Conservation (phyloP, 2,888 invertebrate species). For the Orthosia gracilis region DNA sequence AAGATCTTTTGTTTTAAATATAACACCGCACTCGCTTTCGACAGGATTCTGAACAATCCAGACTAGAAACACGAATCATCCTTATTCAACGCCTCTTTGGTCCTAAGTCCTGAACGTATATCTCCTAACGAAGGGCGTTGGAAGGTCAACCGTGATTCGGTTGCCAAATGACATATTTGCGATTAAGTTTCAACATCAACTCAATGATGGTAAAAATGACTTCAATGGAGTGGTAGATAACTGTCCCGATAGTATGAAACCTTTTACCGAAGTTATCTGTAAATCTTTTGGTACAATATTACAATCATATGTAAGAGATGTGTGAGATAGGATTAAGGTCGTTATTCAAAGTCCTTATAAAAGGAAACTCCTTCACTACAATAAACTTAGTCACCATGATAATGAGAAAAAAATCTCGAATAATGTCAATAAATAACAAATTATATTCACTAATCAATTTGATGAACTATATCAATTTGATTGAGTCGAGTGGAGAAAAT, state of each 20-base stretch:
- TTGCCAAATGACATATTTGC: constrained; percentile 9
- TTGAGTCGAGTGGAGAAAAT: too few relatives aligned
- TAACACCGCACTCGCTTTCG: not conserved
- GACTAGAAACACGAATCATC: not conserved
- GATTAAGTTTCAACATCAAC: constrained; percentile 1
- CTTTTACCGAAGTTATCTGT: not conserved
- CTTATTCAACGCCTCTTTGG: constrained; percentile 20
- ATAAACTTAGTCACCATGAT: too few relatives aligned
- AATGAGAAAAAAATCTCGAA: too few relatives aligned
- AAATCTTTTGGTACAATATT: not conserved
- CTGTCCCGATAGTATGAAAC: not conserved
- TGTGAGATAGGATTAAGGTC: not conserved
- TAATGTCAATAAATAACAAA: too few relatives aligned
- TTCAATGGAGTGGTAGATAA: not conserved
- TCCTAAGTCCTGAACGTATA: constrained; percentile 1
- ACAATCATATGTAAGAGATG: not conserved
- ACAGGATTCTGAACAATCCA: not conserved
- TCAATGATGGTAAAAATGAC: not conserved
- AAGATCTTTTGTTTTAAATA: not conserved
- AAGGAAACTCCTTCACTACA: too few relatives aligned
- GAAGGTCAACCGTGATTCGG: constrained; percentile 42
- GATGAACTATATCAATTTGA: too few relatives aligned
- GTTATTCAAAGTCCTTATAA: too few relatives aligned
- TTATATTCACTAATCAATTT: too few relatives aligned
- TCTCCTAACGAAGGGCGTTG: constrained; percentile 29